phyloP scores from a whole-genome alignment of 1,140 invertebrate genomes.

The Panulirus ornatus region DNA sequence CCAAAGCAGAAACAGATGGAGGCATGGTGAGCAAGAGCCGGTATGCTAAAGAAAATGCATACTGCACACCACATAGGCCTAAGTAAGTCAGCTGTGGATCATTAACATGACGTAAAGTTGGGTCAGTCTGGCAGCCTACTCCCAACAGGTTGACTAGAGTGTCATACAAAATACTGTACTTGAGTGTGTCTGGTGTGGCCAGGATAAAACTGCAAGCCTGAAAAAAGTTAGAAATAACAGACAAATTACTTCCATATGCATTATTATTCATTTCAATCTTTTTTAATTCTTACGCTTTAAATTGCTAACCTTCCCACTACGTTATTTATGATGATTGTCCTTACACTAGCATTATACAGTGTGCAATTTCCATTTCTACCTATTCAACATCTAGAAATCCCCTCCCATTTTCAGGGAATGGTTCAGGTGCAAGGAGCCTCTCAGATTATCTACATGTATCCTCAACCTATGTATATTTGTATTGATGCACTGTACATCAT shows the following conservation, averaged over 20 bases:
- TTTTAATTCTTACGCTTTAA: too few relatives aligned
- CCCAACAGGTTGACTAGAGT: conserved; percentile 87
- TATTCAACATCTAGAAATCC: too few relatives aligned
- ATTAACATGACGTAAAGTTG: conserved; percentile 46
- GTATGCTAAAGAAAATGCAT: conserved; percentile 93
- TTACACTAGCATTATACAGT: too few relatives aligned
- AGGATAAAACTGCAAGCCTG: conserved; percentile 94
- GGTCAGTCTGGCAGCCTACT: conserved; percentile 78
- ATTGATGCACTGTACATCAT: too few relatives aligned
- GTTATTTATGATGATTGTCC: too few relatives aligned
- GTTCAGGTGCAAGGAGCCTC: too few relatives aligned
- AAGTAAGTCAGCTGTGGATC: conserved; percentile 71
- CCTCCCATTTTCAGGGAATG: too few relatives aligned
- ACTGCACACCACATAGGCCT: conserved; percentile 90
- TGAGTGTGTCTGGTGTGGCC: conserved; percentile 92
- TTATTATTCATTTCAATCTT: too few relatives aligned
- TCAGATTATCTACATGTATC: too few relatives aligned
- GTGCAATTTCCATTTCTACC: too few relatives aligned
- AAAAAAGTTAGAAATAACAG: conserved; percentile 73
- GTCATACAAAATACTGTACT: conserved; percentile 92
- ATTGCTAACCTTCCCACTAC: too few relatives aligned
- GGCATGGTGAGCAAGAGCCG: conserved; percentile 89
- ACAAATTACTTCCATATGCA: background rate
- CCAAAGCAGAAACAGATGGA: conserved; percentile 91
- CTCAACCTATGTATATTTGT: too few relatives aligned